A percentile compares a stretch with the other conserved stretches of the same genome.
Evolutionary conservation across 2,797 vertebrate species (phyloP).

Genomic region (Hybognathus amarus): DNA sequence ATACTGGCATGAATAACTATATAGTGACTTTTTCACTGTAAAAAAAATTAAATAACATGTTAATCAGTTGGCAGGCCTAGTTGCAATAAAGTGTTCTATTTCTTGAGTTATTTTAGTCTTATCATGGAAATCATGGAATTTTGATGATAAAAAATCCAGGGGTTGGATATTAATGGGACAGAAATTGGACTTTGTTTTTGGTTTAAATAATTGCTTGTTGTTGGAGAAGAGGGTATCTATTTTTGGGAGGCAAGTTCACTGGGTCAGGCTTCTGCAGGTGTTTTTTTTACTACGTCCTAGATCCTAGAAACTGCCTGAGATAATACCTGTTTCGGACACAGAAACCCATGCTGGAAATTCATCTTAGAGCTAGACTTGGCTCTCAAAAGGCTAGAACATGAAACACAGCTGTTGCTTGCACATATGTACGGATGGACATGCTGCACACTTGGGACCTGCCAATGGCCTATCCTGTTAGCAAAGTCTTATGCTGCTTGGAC

Average conservation of each 20-base stretch:
- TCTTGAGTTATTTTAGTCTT: background rate
- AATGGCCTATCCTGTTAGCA: constrained; percentile 8
- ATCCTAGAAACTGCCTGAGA: background rate
- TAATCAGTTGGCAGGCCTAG: too few species aligned
- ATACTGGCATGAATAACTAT: background rate
- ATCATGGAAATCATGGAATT: background rate
- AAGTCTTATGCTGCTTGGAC: constrained; percentile 11
- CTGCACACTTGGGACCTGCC: constrained; percentile 13
- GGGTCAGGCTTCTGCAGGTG: background rate
- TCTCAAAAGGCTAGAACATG: constrained; percentile 1
- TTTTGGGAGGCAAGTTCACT: background rate
- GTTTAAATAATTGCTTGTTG: background rate
- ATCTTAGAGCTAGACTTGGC: background rate
- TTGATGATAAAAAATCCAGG: background rate
- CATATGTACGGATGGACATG: constrained; percentile 7
- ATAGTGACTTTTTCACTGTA: background rate
- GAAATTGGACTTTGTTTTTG: background rate
- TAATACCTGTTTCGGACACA: background rate
- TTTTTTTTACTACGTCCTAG: background rate
- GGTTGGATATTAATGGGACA: background rate
- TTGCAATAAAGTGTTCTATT: background rate
- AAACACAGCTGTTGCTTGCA: constrained; percentile 33
- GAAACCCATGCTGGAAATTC: constrained; percentile 18
- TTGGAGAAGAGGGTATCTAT: background rate
- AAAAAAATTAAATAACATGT: background rate